Evolutionary conservation across 1,140 invertebrate genomes (phyloP), one percentile per base, ranked within the genome.

Genomic region (Microplitis demolitor): DNA sequence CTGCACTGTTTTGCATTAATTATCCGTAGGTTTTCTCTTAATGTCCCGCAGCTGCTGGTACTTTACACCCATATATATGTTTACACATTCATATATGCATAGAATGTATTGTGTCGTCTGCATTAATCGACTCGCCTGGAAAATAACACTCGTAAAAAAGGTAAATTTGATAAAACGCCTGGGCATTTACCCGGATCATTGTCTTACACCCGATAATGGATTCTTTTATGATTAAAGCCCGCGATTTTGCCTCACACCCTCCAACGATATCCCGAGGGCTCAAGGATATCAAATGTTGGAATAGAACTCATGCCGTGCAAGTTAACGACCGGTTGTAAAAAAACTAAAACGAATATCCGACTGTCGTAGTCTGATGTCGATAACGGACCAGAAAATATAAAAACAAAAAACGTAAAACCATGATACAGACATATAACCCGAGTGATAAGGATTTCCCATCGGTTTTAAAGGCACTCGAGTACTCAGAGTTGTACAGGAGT

Each of bases 261-360:
- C 34, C 35, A 16, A 50, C 37, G 34, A 45, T 64, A 64, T 64
- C 62, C 35, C 35, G 6, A 4, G 9, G 37, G 62, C 11, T 45
- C 39, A 45, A 6, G 37, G 35, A n/a, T 50, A 50, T 16, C 13
- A 35, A 50, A n/a, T 14, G 24, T 24, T 24, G 8, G 13, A 16
- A 13, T 35, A 16, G 4, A n/a, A 37, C 62, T 51, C 62, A 64
- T 24, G 14, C 31, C 34, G 24, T 64, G n/a, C 31, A 37, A 64
- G 62, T 80, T 77, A 75, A 78, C 79, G 79, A 73, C 69, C 70
- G 71, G 71, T 74, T 67, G 73, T 78, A 73, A 77, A 76, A 76
- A 77, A 78, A 72, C 63, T 72, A 73, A 75, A 77, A 76, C 72
- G 73, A 76, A 78, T 76, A 75, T 72, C 75, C 77, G 77, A 77